A percentile compares a stretch with the other conserved stretches of the same genome.
phyloP scores from a whole-genome alignment of 2,113 vertebrate species.

The Procavia capensis region DNA sequence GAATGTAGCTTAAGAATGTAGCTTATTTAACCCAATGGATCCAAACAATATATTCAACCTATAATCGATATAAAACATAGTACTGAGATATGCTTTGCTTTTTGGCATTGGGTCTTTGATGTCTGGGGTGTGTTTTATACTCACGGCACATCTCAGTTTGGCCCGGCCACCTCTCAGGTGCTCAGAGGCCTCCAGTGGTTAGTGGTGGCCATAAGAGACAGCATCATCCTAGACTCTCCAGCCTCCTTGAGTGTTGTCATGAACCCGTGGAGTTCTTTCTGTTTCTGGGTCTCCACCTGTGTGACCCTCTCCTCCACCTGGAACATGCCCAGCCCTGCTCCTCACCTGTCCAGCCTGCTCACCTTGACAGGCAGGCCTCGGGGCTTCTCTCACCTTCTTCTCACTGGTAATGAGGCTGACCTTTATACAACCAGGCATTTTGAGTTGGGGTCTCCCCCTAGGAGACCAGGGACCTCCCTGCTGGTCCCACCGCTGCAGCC shows the following conservation, averaged over 20 bases:
- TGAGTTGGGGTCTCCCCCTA: rapidly evolving
- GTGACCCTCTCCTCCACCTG: not conserved
- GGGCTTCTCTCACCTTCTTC: rapidly evolving
- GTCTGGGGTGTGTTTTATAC: not conserved
- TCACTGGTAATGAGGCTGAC: rapidly evolving
- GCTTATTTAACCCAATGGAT: not conserved
- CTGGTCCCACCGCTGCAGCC: not conserved
- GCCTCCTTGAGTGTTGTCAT: not conserved
- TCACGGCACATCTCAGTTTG: not conserved
- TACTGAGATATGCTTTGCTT: not conserved
- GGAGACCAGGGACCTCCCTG: rapidly evolving
- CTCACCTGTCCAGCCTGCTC: not conserved
- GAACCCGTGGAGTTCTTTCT: not conserved
- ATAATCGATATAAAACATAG: not conserved
- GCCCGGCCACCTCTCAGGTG: not conserved
- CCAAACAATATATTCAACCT: not conserved
- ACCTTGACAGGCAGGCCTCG: not conserved
- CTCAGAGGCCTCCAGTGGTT: not conserved
- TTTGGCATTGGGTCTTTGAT: not conserved
- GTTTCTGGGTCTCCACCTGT: rapidly evolving
- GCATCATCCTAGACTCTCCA: not conserved
- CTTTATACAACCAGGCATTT: rapidly evolving
- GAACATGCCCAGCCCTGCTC: not conserved
- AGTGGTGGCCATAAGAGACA: not conserved
- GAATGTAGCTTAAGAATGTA: not conserved